Conservation (phyloP, 37 sponge, comb jelly and placozoan species). For the Chondrilla cf. caribensis region DNA sequence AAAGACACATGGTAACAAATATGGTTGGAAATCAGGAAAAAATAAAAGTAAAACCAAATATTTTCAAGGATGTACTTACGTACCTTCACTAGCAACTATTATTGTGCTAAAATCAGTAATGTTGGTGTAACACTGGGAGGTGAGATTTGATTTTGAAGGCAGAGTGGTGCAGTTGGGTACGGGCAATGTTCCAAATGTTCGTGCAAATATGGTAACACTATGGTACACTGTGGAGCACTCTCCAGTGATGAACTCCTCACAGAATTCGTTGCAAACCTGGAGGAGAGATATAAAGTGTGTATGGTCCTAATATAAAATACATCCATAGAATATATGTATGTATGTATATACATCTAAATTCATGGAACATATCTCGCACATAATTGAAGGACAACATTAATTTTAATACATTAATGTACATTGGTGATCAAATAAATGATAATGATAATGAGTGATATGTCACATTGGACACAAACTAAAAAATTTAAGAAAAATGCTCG, state of each 20-base stretch:
- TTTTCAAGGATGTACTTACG: too few species aligned
- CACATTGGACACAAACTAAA: too few species aligned
- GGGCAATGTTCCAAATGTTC: not conserved
- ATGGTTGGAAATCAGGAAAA: too few species aligned
- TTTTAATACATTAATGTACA: too few species aligned
- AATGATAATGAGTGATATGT: too few species aligned
- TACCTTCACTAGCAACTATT: too few species aligned
- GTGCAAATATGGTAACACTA: not conserved
- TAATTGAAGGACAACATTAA: too few species aligned
- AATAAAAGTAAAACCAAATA: too few species aligned
- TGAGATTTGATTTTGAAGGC: slow-evolving; percentile 23
- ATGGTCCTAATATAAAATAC: not conserved
- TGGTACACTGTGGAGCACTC: not conserved
- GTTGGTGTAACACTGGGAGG: not conserved
- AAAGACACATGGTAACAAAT: not conserved
- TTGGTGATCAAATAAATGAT: too few species aligned
- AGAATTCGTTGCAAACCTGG: slow-evolving; percentile 38
- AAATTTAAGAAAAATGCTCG: too few species aligned
- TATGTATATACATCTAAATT: too few species aligned
- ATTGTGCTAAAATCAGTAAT: not conserved
- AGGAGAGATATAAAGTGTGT: not conserved
- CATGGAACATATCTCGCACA: too few species aligned
- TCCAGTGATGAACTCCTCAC: not conserved
- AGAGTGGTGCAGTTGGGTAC: slow-evolving; percentile 33
- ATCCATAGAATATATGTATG: not conserved